Evolutionary conservation across 2,888 invertebrate species (phyloP), one percentile per base, ranked within the genome.

Genomic region (Andricus quercusramuli): DNA sequence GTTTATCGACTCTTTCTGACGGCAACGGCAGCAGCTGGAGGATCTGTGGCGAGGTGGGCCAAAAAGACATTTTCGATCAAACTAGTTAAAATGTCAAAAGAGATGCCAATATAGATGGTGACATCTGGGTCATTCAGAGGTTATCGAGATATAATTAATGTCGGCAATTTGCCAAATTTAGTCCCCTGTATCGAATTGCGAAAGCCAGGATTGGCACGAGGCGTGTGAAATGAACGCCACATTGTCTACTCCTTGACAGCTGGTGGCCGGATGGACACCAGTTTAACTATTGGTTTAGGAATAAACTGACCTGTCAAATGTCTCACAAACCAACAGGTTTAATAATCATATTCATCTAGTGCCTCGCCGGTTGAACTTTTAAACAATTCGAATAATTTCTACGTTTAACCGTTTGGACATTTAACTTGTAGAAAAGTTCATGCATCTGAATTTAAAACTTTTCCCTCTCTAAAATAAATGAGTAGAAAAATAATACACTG

Each of bases 271-370:
- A 83, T 81, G 77, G 78, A 79, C 82, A 81, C 59, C 65, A 79
- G 78, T 79, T 56, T 79, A 80, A 79, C 62, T 59, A 77, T 65
- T 79, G 25, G 62, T 83, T 77, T 70, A 41, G 76, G 62, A 81
- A 79, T 85, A 85, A 85, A 82, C 85, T 88, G 87, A 87, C 84
- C 89, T 89, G 89, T 89, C 88, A 87, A 88, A 85, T 80, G 85
- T 89, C 86, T 85, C 79, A 74, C 76, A 37, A 65, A 59, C 32
- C 20, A 74, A 64, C 81, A 80, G 77, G 77, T 74, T 78, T 83
- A 37, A 79, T 80, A 80, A 79, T 76, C 59, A 79, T 77, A 70
- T n/a, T 29, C 13, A 13, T 41, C 41, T 41, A 41, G 2, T 41
- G 41, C 13, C 4, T 41, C 3, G 9, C 0, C 37, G 8, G 37